Conservation (phyloP, 2,113 vertebrate genomes). For the Neodontobutis hainanensis region DNA sequence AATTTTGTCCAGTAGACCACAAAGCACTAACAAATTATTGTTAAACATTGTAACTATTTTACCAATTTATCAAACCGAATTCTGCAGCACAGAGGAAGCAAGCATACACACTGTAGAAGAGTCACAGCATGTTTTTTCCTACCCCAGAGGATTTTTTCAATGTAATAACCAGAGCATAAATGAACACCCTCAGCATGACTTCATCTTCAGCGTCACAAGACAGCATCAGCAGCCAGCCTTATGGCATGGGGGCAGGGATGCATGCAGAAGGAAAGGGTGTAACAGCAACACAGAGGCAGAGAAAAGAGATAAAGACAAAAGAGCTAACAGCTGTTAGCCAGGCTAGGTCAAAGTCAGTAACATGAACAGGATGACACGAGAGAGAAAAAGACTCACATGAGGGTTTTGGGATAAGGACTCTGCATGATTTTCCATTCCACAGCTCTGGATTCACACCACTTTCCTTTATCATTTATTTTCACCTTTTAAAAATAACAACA, state of each 20-base stretch:
- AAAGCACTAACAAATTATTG: no score
- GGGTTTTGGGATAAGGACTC: constrained; percentile 63
- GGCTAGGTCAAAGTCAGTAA: background rate
- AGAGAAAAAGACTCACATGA: constrained; percentile 76
- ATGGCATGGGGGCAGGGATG: constrained; percentile 51
- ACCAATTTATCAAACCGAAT: no score
- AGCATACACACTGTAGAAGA: no score
- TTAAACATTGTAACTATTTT: no score
- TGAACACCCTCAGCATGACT: background rate
- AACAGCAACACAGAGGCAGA: constrained; percentile 15
- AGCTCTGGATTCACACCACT: background rate
- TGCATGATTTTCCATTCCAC: constrained; percentile 55
- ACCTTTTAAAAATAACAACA: constrained; percentile 4
- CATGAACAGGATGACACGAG: background rate
- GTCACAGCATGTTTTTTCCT: no score
- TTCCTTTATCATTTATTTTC: constrained; percentile 1
- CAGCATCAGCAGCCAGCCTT: constrained; percentile 49
- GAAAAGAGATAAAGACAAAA: background rate
- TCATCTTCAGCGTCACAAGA: constrained; percentile 69
- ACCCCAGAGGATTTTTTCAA: no score
- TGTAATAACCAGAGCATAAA: background rate
- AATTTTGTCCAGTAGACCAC: no score
- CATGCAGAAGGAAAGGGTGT: constrained; percentile 40
- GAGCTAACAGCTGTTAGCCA: background rate
- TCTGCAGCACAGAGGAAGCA: no score